A percentile compares a stretch with the other conserved stretches of the same genome.
Evolutionary conservation across 2,888 invertebrate genomes (phyloP).

Genomic region (Morinoia aosen): DNA sequence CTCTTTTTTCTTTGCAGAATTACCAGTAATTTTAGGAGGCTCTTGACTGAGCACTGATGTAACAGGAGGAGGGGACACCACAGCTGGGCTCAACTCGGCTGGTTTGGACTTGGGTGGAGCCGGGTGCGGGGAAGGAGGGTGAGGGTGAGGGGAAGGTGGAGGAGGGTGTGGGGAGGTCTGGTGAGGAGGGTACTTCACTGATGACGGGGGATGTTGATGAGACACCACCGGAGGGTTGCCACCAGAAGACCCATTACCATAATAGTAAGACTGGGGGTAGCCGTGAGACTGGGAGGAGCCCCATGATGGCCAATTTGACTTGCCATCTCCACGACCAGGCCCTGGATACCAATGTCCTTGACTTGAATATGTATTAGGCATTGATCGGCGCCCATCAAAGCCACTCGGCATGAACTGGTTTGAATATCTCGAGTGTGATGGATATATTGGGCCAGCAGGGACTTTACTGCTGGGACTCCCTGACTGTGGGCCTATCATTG

Average conservation of each 20-base stretch:
- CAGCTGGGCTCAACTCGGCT: background rate
- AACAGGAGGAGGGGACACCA: background rate
- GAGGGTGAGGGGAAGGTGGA: background rate
- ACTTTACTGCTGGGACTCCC: constrained; percentile 31
- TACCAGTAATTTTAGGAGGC: background rate
- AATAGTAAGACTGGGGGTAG: constrained; percentile 59
- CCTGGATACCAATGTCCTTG: constrained; percentile 60
- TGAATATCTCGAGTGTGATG: constrained; percentile 27
- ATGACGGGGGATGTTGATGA: constrained; percentile 54
- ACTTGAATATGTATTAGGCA: constrained; percentile 39
- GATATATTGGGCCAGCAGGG: background rate
- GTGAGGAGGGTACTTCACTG: background rate
- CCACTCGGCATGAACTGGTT: constrained; percentile 42
- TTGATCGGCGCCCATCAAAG: constrained; percentile 22
- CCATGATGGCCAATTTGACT: constrained; percentile 61
- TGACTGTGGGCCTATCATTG: constrained; percentile 22
- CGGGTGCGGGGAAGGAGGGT: background rate
- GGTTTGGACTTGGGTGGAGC: constrained; percentile 10
- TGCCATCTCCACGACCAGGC: constrained; percentile 60
- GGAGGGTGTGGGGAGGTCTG: background rate
- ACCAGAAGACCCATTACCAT: background rate
- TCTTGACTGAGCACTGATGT: constrained; percentile 24
- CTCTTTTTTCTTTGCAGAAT: constrained; percentile 50
- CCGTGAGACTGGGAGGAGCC: constrained; percentile 56
- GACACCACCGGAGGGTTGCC: background rate